Evolutionary conservation across 2,888 invertebrate genomes (phyloP).

Genomic region (Ochropleura leucogaster): DNA sequence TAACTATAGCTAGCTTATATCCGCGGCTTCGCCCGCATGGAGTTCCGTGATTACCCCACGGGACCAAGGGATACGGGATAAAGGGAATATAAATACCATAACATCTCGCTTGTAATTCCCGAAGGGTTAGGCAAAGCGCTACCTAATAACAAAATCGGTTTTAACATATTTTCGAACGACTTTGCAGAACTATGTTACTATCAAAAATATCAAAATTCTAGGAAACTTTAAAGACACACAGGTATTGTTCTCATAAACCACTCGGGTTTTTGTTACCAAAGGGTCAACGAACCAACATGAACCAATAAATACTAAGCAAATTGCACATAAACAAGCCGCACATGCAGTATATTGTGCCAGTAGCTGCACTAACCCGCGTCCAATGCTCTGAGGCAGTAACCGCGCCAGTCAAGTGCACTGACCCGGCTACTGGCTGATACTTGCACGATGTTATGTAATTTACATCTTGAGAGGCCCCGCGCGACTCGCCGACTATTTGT

Average conservation of each 20-base stretch:
- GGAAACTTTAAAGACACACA: not conserved
- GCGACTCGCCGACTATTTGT: conserved; percentile 34
- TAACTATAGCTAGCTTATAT: not conserved
- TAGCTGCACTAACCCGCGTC: conserved; percentile 27
- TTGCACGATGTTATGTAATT: conserved; percentile 39
- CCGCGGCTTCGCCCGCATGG: too few relatives aligned
- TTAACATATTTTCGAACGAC: not conserved
- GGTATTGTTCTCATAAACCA: not conserved
- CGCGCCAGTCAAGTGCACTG: conserved; percentile 57
- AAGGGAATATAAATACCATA: too few relatives aligned
- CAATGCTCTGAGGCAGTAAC: conserved; percentile 20
- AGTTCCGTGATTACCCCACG: too few relatives aligned
- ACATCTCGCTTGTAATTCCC: too few relatives aligned
- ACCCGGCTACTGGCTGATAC: conserved; percentile 42
- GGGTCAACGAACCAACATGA: not conserved
- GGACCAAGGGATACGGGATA: too few relatives aligned
- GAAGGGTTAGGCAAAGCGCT: too few relatives aligned
- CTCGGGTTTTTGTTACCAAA: not conserved
- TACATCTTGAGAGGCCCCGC: conserved; percentile 43
- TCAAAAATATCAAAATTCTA: not conserved
- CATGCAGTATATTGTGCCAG: conserved; percentile 32
- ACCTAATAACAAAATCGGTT: not conserved
- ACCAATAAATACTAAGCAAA: conserved; percentile 34
- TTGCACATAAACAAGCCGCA: conserved; percentile 19
- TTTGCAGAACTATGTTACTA: not conserved